Evolutionary conservation across 2,113 vertebrate genomes (phyloP), one percentile per base, ranked within the genome.

Genomic region (Platichthys stellatus): DNA sequence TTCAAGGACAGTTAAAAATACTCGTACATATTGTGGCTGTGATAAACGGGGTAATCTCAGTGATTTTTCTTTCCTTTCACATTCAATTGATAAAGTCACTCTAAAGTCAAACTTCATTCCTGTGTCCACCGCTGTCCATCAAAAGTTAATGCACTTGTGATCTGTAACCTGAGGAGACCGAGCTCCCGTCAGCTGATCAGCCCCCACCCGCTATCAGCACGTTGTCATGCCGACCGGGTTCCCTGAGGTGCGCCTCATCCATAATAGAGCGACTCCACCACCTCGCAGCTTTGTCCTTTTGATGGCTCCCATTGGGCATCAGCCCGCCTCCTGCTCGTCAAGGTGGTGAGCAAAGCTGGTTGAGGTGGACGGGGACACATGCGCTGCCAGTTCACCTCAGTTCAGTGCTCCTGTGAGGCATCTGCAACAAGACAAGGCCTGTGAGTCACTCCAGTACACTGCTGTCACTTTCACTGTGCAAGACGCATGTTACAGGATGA

Each of bases 221-320:
- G 80, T 88, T 81, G 73, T 80, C 71, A 84, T 88, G 86, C 74
- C 75, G 17, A 84, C 87, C 2, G 0, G 43, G 53, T 60, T 72
- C 61, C 80, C 72, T 31, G 63, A 81, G 78, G 70, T 66, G 54
- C 28, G 20, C 51, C 82, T 92, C 86, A 83, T 92, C 72, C 59
- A 86, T 92, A 89, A 93, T 92, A 35, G 78, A 92, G 80, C 9
- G 26, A 69, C 61, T 74, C 35, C 43, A 7, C 59, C 53, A 49
- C 76, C 79, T 85, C 73, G 58, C 72, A 76, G 87, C 82, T 63
- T 85, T 84, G 78, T 51, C 4, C 47, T 92, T 90, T 87, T 87
- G 73, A 90, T 89, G 75, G 85, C 86, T 82, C 84, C 58, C 61
- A 40, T 67, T 2, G 75, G 70, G 83, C 90, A 90, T 91, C 86